phyloP scores from a whole-genome alignment of 2,797 vertebrate genomes.

The Lerista edwardsae region DNA sequence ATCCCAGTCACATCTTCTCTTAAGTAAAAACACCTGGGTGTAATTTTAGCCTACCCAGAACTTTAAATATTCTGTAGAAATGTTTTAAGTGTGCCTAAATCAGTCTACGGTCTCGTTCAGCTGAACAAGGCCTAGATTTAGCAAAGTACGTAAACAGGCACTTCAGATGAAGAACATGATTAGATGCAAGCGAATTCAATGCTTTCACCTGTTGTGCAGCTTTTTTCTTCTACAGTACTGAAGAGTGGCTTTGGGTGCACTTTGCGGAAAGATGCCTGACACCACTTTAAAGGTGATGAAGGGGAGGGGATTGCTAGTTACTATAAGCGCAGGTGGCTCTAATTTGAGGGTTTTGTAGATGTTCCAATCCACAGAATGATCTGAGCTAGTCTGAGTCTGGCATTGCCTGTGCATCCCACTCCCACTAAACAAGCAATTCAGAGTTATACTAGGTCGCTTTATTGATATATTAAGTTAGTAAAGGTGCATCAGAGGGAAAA shows the following conservation, averaged over 20 bases:
- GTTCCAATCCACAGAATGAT: not conserved
- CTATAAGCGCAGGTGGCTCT: not conserved
- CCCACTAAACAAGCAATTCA: not conserved
- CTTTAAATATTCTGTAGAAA: not conserved
- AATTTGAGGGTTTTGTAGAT: not conserved
- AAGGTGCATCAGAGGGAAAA: no score
- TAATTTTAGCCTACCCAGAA: not conserved
- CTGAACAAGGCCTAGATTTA: slow-evolving; percentile 11
- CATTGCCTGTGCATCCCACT: not conserved
- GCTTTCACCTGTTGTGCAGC: not conserved
- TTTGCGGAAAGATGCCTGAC: not conserved
- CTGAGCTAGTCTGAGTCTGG: not conserved
- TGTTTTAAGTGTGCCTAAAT: not conserved
- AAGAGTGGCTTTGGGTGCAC: not conserved
- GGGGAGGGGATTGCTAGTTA: not conserved
- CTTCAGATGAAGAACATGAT: not conserved
- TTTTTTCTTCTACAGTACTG: not conserved
- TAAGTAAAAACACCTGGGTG: not conserved
- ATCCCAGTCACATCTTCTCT: not conserved
- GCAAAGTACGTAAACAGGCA: not conserved
- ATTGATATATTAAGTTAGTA: no score
- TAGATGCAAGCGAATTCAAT: not conserved
- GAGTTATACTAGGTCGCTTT: no score
- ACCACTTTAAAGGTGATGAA: not conserved
- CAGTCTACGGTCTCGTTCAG: not conserved